Evolutionary conservation across 1,140 invertebrate species (phyloP), one percentile per base, ranked within the genome.

Genomic region (Phocides pigmalion): DNA sequence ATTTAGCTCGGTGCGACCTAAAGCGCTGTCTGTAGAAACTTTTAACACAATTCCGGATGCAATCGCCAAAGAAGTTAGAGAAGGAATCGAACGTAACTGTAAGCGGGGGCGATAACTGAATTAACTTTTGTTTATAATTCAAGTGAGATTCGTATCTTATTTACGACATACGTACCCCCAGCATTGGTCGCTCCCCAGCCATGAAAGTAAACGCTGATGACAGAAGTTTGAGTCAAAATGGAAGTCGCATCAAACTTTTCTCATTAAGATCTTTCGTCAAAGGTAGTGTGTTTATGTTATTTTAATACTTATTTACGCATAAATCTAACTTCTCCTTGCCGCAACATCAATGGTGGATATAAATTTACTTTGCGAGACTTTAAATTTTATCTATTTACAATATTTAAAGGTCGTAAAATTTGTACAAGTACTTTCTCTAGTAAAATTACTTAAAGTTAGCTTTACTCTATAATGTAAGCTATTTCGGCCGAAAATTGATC

Each of bases 201-300:
- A 80, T 79, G 75, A 80, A 83, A 86, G 75, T 81, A 80, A 82
- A 74, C 77, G 82, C 67, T 82, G 84, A 87, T 86, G 82, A 87
- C 79, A 89, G 82, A 91, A 89, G 76, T 91, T 88, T 76, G 68
- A 82, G 77, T 89, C 79, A 85, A 76, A 89, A 87, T 84, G 79
- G 77, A 86, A 88, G 85, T 87, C 81, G 81, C 74, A 86, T 86
- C 76, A 79, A 91, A 89, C 79, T 91, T 89, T 89, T 89, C 87
- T 91, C 87, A 89, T 91, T 88, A 89, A 89, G 76, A 79, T 66
- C 78, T 84, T 76, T 81, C 82, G 70, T 87, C 82, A 87, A 87
- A 89, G 84, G 83, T 80, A 70, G 74, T 88, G 80, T 87, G 80
- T 84, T 83, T 87, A 88, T 82, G 75, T 87, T 84, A 88, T 89